Evolutionary conservation across 1,140 invertebrate species (phyloP), one percentile per base, ranked within the genome.

Genomic region (Brachionus calyciflorus): DNA sequence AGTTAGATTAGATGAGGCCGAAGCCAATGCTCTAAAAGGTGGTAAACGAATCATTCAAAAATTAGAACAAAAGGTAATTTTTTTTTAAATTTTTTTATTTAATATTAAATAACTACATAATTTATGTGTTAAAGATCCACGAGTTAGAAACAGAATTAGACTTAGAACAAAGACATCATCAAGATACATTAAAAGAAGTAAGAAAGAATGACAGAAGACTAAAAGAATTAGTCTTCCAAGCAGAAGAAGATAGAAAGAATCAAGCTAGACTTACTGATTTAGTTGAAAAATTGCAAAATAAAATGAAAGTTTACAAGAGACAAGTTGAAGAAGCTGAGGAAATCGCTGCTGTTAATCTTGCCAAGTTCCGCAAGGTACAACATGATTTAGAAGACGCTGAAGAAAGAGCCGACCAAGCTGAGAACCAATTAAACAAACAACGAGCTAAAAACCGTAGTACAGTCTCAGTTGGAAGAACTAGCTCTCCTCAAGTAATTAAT

Each of bases 271-370:
- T 96, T 90, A 93, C 96, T 87, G 94, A 97, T 87, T 89, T 98
- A 79, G 93, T 97, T 80, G 96, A 98, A 88, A 98, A 97, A 89
- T 90, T 98, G 68, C 94, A 98, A 89, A 91, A 94, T 87, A 99
- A 98, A 90, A 96, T 98, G 89, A 97, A 97, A 89, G 94, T 92
- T 79, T 98, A 97, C 91, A 98, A 97, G 91, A 92, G 94, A 87
- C 95, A 98, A 89, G 96, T 98, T 82, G 96, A 98, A 84, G 96
- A 98, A 86, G 94, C 95, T 79, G 94, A 98, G 88, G 95, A 98
- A 87, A 95, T 98, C 82, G 95, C 95, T 81, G 94, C 93, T 83
- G 89, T 97, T 80, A 98, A 98, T 88, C 90, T 98, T 85, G 95
- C 94, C 86, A 99, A 99, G 89, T 99, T 96, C 92, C 93, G 96